These are phyloP conservation scores for Aspidapion aeneum DNA, from an alignment of 2,888 invertebrate genomes.

Conservation along the genomic window DNA sequence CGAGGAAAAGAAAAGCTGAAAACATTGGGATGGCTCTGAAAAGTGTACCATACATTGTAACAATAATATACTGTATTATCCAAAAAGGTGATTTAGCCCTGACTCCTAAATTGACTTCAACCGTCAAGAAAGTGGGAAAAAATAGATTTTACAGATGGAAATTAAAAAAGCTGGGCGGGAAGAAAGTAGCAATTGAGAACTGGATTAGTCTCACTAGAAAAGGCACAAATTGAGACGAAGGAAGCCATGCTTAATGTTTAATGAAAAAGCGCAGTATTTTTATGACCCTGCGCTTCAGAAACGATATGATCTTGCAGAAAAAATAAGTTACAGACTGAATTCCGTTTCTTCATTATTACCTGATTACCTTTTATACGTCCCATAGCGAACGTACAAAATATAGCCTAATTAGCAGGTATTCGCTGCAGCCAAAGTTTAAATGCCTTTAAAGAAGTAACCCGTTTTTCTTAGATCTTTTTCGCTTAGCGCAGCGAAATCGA, in stretches of 20 bases:
- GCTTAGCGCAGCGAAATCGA: neutral
- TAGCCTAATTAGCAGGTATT: constrained; percentile 36
- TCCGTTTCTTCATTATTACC: neutral
- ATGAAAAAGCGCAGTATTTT: neutral
- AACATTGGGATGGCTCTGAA: neutral
- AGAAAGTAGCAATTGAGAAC: too few relatives aligned
- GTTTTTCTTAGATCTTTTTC: neutral
- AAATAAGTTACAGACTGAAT: neutral
- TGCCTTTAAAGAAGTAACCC: neutral
- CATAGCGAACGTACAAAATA: constrained; percentile 29
- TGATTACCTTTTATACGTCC: constrained; percentile 27
- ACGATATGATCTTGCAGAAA: neutral
- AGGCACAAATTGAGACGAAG: too few relatives aligned
- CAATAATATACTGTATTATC: too few relatives aligned
- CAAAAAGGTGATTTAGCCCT: too few relatives aligned
- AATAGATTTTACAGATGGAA: too few relatives aligned
- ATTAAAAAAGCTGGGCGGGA: too few relatives aligned
- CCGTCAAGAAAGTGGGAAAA: too few relatives aligned
- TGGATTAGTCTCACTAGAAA: too few relatives aligned
- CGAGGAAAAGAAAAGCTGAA: neutral
- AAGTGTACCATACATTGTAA: too few relatives aligned
- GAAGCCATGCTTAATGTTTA: neutral
- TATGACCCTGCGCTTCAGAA: neutral
- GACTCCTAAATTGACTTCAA: too few relatives aligned
- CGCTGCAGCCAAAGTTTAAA: constrained; percentile 4